phyloP scores from a whole-genome alignment of 2,888 invertebrate genomes.

The Resseliella maxima region DNA sequence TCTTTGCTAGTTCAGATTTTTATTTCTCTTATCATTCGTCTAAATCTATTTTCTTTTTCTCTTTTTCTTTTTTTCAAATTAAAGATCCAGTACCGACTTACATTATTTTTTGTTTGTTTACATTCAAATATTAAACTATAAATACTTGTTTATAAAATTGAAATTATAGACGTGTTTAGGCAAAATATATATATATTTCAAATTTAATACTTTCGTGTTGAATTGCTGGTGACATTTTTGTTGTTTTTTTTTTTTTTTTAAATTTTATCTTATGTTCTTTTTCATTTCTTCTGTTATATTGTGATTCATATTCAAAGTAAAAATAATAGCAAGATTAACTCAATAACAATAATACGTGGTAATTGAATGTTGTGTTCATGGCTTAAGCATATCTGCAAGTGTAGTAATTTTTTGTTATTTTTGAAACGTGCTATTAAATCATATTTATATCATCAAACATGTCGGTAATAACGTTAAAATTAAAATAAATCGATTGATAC shows the following conservation, averaged over 20 bases:
- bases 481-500: neutral
- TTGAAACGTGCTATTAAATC: too few relatives aligned
- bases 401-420: too few relatives aligned
- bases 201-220: neutral
- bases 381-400: too few relatives aligned
- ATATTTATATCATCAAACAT: too few relatives aligned
- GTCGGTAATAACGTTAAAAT: too few relatives aligned
- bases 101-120: too few relatives aligned
- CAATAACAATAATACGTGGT: too few relatives aligned
- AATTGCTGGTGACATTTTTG: neutral
- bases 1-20: neutral
- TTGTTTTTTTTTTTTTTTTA: neutral
- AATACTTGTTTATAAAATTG: neutral
- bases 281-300: too few relatives aligned
- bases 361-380: too few relatives aligned
- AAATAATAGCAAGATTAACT: too few relatives aligned
- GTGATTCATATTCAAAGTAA: neutral
- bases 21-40: neutral
- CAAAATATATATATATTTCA: neutral
- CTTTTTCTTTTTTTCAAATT: neutral
- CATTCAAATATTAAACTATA: neutral
- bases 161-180: conserved; percentile 46
- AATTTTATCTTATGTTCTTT: too few relatives aligned
- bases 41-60: neutral
- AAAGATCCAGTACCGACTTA: too few relatives aligned